These are phyloP conservation scores for Caiman crocodilus DNA, from an alignment of 2,797 vertebrate genomes.

Conservation along the genomic window DNA sequence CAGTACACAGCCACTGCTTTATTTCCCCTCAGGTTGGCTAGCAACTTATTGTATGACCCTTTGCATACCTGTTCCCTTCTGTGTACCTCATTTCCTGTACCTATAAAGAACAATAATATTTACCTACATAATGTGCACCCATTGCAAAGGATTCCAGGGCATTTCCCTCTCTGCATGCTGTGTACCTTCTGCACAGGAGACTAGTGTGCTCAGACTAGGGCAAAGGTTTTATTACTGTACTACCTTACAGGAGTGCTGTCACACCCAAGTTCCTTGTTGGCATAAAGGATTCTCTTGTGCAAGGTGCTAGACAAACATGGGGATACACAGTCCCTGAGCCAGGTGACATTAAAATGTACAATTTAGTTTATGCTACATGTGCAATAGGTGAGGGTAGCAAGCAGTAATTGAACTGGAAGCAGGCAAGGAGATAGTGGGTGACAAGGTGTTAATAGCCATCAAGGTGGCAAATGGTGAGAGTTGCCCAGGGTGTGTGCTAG, in stretches of 20 bases:
- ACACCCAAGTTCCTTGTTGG: background rate
- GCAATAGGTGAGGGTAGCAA: background rate
- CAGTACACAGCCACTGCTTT: fast-evolving
- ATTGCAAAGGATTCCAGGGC: background rate
- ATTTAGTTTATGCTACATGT: background rate
- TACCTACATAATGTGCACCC: background rate
- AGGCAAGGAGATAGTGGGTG: background rate
- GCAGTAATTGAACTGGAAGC: background rate
- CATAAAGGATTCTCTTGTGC: background rate
- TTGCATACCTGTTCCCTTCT: background rate
- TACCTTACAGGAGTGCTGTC: background rate
- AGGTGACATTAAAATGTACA: background rate
- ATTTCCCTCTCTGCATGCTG: background rate
- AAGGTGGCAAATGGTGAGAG: background rate
- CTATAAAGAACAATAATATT: background rate
- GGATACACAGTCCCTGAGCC: background rate
- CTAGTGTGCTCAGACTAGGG: background rate
- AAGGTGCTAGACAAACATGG: background rate
- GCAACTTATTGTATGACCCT: fast-evolving
- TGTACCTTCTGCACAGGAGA: background rate
- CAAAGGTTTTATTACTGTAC: background rate
- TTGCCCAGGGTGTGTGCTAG: fast-evolving
- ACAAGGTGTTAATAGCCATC: background rate
- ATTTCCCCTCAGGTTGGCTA: background rate
- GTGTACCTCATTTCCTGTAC: background rate